Conservation (phyloP, 64 coral and sea anemone genomes). For the Acropora tenuis region DNA sequence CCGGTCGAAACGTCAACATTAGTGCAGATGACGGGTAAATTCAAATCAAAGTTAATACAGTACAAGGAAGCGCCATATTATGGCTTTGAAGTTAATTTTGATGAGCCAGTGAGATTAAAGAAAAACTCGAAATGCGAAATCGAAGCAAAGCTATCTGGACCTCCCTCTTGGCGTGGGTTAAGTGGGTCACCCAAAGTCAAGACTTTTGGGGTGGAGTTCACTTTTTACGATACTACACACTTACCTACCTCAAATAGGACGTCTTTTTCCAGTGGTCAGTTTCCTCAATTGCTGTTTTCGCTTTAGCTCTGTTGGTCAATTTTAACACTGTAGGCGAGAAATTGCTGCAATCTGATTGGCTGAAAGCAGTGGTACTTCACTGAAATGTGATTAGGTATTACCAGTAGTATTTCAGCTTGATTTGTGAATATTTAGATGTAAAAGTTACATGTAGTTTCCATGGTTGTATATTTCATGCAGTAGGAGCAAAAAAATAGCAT, state of each 20-base stretch:
- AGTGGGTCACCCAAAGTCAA: neutral
- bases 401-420: no score
- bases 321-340: no score
- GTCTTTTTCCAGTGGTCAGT: neutral
- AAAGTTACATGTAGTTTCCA: no score
- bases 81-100: neutral
- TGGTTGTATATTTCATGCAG: no score
- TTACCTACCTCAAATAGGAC: neutral
- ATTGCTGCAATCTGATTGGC: no score
- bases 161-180: neutral
- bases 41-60: neutral
- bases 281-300: neutral
- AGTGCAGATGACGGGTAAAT: neutral
- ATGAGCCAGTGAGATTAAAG: neutral
- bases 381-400: no score
- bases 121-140: neutral
- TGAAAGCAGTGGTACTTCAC: no score
- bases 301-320: neutral
- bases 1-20: neutral
- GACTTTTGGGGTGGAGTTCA: neutral
- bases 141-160: neutral
- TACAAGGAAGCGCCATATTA: neutral
- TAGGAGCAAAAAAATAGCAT: no score
- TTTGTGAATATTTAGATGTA: no score
- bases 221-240: neutral